Base-by-base conservation (phyloP, 2,113 vertebrate genomes). In the Dasyprocta punctata region DNA sequence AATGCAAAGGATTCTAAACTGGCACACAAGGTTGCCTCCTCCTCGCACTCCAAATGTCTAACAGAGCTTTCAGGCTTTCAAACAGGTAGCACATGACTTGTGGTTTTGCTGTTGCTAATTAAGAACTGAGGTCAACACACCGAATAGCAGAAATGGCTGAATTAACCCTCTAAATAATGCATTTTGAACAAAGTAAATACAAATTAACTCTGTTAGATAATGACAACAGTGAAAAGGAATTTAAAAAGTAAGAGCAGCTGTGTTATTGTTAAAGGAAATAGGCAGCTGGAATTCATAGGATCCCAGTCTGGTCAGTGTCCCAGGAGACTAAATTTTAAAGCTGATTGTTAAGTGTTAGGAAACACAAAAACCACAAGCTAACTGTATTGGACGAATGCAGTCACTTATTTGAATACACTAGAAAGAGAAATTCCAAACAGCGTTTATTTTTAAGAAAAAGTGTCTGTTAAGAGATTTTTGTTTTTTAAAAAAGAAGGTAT, bases 181-280 rank as follows among this genome's bases (percentile, higher is more conserved):
- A 86, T 24, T 77, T 63, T 90, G 95, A 93, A 90, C 73, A 77
- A 52, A 97, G 85, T 26, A 97, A 97, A 89, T 89, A 88, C 82
- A 80, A 94, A 93, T 97, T 93, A 67, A 77, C 65, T 65, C 73
- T 92, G 67, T 93, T 91, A 96, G 88, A 90, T 95, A 97, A 97
- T 86, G 92, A 96, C n/a, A 52, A 89, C 47, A 93, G 91, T 89
- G 71, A 96, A 94, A 77, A 26, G 61, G 85, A 77, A 87, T 92
- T 96, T 41, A 75, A 82, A 78, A 97, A 92, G 67, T 71, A 95
- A 91, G 92, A 96, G 86, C 94, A 98, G 97, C 96, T 97, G 97
- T 97, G 95, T 96, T 97, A 97, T 97, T 95, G 85, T 95, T 97
- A 96, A 97, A 91, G 83, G 41, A 94, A 97, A 91, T 47, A 96